phyloP scores from a whole-genome alignment of 2,113 vertebrate species.

The Tragelaphus strepsiceros region DNA sequence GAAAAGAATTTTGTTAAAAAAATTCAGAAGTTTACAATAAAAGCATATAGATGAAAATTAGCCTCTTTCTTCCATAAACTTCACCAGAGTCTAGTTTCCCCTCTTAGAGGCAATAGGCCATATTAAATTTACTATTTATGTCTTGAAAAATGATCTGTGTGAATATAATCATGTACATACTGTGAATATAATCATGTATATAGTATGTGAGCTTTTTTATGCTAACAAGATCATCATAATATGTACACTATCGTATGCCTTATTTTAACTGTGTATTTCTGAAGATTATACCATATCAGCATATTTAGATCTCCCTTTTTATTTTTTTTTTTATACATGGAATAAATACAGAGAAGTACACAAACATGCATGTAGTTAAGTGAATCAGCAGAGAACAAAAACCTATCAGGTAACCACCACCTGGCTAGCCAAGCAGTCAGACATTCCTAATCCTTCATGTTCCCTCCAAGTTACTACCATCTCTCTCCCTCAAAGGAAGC shows the following conservation, averaged over 20 bases:
- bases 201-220: not conserved
- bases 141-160: slow-evolving; percentile 7
- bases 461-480: not conserved
- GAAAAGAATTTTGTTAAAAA: not conserved
- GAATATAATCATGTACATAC: not conserved
- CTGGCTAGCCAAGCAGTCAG: not conserved
- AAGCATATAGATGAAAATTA: slow-evolving; percentile 2
- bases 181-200: not conserved
- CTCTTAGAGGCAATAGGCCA: not conserved
- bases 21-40: not conserved
- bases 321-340: not conserved
- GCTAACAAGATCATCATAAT: not conserved
- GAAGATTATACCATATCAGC: not conserved
- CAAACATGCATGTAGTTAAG: not conserved
- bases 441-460: not conserved
- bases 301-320: not conserved
- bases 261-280: slow-evolving; percentile 14
- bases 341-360: not conserved
- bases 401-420: not conserved
- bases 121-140: not conserved
- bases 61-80: not conserved
- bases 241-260: not conserved
- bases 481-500: not conserved
- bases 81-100: not conserved
- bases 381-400: not conserved